Conservation (phyloP, 1,140 invertebrate genomes). For the Hyles vespertilio region DNA sequence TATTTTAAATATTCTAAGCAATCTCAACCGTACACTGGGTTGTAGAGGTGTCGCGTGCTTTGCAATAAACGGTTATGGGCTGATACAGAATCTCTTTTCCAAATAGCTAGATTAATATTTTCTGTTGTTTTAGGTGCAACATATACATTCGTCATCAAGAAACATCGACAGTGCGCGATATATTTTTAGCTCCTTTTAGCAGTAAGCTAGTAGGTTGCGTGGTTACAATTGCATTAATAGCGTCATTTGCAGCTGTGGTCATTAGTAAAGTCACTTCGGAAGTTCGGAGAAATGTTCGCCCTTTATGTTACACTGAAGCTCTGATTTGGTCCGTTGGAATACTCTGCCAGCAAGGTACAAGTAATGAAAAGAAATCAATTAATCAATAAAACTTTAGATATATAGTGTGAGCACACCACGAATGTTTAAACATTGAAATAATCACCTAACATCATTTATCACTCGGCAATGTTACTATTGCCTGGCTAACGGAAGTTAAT, state of each 20-base stretch:
- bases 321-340: conserved; percentile 78
- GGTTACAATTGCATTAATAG: conserved; percentile 67
- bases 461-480: too few species aligned
- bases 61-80: not conserved
- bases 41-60: not conserved
- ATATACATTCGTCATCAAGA: conserved; percentile 80
- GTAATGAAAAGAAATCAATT: too few species aligned
- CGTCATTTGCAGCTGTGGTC: conserved; percentile 69
- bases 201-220: conserved; percentile 74
- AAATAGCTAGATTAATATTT: conserved; percentile 1
- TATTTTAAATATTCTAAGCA: too few species aligned
- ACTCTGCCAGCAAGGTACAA: conserved; percentile 79
- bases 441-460: too few species aligned
- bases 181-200: conserved; percentile 79
- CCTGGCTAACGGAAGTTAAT: too few species aligned
- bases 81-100: too few species aligned
- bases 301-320: conserved; percentile 73
- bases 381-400: too few species aligned
- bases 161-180: conserved; percentile 77
- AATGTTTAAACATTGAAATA: too few species aligned
- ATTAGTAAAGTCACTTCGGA: conserved; percentile 58
- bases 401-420: too few species aligned
- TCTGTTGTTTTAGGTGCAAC: conserved; percentile 71
- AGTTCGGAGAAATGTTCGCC: conserved; percentile 30
- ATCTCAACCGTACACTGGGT: too few species aligned